These are phyloP conservation scores for Micrasema longulum DNA, from an alignment of 1,140 invertebrate genomes.

Conservation along the genomic window DNA sequence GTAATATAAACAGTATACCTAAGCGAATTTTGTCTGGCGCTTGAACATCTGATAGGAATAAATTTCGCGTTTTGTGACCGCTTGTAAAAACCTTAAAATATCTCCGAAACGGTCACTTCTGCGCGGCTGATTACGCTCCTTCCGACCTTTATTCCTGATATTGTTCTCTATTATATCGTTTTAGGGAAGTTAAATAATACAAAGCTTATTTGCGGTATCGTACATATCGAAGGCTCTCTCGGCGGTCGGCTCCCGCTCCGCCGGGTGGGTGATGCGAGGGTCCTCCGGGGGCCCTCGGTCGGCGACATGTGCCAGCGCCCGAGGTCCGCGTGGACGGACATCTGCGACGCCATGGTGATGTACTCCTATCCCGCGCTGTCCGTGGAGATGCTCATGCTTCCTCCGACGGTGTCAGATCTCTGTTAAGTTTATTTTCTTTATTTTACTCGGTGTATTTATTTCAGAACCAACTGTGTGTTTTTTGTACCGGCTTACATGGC, in stretches of 20 bases:
- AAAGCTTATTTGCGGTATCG: background rate
- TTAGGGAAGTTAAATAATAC: too few relatives aligned
- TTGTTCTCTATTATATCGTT: too few relatives aligned
- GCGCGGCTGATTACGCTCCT: background rate
- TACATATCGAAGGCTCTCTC: background rate
- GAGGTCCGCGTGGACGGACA: constrained; percentile 24
- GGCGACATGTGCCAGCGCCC: constrained; percentile 13
- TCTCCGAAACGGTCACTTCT: background rate
- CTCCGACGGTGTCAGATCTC: background rate
- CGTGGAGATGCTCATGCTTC: constrained; percentile 28
- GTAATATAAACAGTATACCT: background rate
- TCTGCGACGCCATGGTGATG: constrained; percentile 40
- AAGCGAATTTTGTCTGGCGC: background rate
- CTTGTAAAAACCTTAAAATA: constrained; percentile 26
- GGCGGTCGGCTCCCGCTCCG: too few relatives aligned
- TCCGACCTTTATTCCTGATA: too few relatives aligned
- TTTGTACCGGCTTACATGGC: too few relatives aligned
- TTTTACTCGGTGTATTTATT: background rate
- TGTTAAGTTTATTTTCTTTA: constrained; percentile 5
- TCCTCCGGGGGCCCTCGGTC: background rate
- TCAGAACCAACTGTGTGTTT: background rate
- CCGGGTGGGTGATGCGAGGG: background rate
- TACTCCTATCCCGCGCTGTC: constrained; percentile 37
- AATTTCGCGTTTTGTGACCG: background rate
- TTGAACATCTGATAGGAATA: constrained; percentile 12